Conservation (phyloP, 1,140 invertebrate species). For the Lepidurus arcticus region DNA sequence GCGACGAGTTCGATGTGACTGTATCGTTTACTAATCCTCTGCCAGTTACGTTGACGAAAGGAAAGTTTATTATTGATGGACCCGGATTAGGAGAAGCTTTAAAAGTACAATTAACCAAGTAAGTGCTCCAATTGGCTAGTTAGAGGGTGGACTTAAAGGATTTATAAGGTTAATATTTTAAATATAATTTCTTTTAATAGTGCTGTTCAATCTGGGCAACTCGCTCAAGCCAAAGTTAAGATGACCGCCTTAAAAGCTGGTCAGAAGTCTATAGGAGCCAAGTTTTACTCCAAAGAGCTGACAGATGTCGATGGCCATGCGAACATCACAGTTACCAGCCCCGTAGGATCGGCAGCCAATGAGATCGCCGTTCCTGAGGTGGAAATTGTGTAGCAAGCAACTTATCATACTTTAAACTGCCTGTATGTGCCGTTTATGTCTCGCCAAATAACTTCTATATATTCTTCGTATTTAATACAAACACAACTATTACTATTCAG, state of each 20-base stretch:
- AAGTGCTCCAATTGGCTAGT: constrained; percentile 36
- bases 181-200: constrained; percentile 38
- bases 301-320: constrained; percentile 75
- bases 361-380: neutral
- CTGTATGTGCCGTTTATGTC: neutral
- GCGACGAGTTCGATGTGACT: constrained; percentile 57
- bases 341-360: neutral
- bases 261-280: constrained; percentile 66
- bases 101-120: constrained; percentile 62
- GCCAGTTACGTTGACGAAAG: constrained; percentile 64
- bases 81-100: constrained; percentile 65
- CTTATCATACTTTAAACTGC: neutral
- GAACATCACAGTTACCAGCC: constrained; percentile 40
- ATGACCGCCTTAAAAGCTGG: constrained; percentile 65
- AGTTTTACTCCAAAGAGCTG: constrained; percentile 73
- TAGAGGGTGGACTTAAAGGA: neutral
- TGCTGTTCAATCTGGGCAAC: constrained; percentile 55
- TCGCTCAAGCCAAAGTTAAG: constrained; percentile 61
- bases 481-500: neutral
- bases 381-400: neutral
- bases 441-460: neutral
- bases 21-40: constrained; percentile 76
- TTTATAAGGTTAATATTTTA: constrained; percentile 5
- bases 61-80: constrained; percentile 71
- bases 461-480: neutral